These are phyloP conservation scores for Tychaedon coryphoeus DNA, from an alignment of 2,113 vertebrate species.

Conservation along the genomic window DNA sequence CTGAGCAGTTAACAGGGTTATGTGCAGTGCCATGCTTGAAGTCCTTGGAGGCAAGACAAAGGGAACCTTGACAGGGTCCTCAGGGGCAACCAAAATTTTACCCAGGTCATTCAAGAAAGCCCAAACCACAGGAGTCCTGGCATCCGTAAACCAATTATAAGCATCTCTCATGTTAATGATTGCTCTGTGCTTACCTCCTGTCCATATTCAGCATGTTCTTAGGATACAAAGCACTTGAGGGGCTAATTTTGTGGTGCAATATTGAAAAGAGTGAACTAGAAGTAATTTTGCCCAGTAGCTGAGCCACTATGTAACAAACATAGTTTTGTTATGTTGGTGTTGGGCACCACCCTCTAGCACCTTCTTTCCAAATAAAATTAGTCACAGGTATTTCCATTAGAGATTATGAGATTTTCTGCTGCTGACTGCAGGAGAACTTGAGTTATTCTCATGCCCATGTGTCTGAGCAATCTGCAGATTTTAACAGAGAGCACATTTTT, in stretches of 20 bases:
- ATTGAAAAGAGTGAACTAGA: neutral
- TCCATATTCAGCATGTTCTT: neutral
- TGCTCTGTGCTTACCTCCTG: neutral
- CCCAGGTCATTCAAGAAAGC: neutral
- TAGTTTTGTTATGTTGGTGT: neutral
- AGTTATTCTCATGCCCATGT: neutral
- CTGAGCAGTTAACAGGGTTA: neutral
- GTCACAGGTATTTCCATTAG: neutral
- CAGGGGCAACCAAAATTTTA: neutral
- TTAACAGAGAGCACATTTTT: neutral
- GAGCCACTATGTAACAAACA: neutral
- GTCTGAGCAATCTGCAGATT: neutral
- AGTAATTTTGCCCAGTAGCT: neutral
- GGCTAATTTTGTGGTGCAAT: neutral
- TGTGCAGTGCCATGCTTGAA: neutral
- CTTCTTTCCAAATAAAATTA: conserved; percentile 7
- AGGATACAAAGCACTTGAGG: neutral
- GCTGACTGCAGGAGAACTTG: neutral
- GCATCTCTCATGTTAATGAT: neutral
- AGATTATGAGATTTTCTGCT: neutral
- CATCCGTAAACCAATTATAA: neutral
- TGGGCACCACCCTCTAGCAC: neutral
- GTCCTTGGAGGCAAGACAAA: neutral
- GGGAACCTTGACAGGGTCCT: neutral
- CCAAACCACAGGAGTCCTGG: neutral